Evolutionary conservation across 2,888 invertebrate genomes (phyloP).

Genomic region (Dynastes grantii): DNA sequence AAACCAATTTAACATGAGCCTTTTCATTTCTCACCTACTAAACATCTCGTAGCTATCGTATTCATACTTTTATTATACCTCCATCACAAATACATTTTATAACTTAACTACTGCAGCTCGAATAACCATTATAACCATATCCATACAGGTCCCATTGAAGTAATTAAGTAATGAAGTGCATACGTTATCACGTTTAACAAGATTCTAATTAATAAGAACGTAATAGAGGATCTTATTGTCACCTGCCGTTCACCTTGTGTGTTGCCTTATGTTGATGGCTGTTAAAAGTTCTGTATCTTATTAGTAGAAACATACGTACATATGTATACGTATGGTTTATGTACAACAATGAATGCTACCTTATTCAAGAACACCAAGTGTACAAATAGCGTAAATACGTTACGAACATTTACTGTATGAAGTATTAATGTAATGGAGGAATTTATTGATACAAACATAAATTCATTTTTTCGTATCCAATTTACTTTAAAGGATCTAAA

Average conservation of each 20-base stretch:
- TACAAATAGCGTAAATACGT: too few species aligned
- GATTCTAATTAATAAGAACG: constrained; percentile 32
- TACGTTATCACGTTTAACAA: constrained; percentile 15
- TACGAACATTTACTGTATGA: too few species aligned
- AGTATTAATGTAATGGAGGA: too few species aligned
- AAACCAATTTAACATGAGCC: too few species aligned
- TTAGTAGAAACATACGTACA: too few species aligned
- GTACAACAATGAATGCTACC: too few species aligned
- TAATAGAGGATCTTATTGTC: constrained; percentile 31
- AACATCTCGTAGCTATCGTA: neutral
- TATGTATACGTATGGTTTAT: too few species aligned
- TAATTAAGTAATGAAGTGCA: constrained; percentile 5
- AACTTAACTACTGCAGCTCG: neutral
- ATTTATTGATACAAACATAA: too few species aligned
- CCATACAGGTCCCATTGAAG: neutral
- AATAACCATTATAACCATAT: neutral
- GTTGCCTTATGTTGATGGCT: constrained; percentile 10
- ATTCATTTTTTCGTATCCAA: too few species aligned
- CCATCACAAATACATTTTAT: too few species aligned
- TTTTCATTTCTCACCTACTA: neutral
- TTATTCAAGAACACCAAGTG: too few species aligned
- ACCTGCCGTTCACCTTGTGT: constrained; percentile 25
- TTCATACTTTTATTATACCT: constrained; percentile 10
- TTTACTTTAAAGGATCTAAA: too few species aligned
- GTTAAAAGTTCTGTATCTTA: constrained; percentile 1